These are phyloP conservation scores for Alsophila aescularia DNA, from an alignment of 2,888 invertebrate genomes.

Conservation along the genomic window DNA sequence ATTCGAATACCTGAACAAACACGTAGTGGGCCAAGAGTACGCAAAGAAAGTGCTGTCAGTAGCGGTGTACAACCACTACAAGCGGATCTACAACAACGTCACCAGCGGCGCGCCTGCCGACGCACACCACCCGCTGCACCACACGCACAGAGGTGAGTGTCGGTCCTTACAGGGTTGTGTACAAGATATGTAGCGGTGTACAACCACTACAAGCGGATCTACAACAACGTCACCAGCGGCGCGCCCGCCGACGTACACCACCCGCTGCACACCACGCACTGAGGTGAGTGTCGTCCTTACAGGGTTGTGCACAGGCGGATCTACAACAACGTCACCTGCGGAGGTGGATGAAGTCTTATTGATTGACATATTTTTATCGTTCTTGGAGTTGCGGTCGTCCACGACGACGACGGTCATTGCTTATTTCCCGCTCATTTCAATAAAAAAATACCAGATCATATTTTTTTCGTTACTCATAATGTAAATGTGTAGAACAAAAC, in stretches of 20 bases:
- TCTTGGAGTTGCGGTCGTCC: no score
- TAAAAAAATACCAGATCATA: no score
- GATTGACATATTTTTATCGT: no score
- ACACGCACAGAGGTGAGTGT: conserved; percentile 84
- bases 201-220: conserved; percentile 99
- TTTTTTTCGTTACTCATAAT: no score
- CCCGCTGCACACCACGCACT: conserved; percentile 88
- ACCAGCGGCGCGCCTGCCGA: conserved; percentile 72
- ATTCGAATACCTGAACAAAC: conserved; percentile 97
- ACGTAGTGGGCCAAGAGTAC: conserved; percentile 98
- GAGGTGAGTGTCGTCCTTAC: conserved; percentile 48
- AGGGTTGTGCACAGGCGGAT: no score
- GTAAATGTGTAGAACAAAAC: no score
- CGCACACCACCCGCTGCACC: conserved; percentile 88
- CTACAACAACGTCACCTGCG: no score
- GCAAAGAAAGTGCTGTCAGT: conserved; percentile 99
- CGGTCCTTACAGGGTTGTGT: no score
- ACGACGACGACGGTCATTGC: no score
- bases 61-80: conserved; percentile 99
- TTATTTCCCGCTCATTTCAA: no score
- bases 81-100: conserved; percentile 97
- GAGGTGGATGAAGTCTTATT: no score
- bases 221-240: conserved; percentile 90
- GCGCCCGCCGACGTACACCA: conserved; percentile 84
- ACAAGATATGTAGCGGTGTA: conserved; percentile 93